Evolutionary conservation across 2,888 invertebrate genomes (phyloP), one percentile per base, ranked within the genome.

Genomic region (Harpalus rubripes): DNA sequence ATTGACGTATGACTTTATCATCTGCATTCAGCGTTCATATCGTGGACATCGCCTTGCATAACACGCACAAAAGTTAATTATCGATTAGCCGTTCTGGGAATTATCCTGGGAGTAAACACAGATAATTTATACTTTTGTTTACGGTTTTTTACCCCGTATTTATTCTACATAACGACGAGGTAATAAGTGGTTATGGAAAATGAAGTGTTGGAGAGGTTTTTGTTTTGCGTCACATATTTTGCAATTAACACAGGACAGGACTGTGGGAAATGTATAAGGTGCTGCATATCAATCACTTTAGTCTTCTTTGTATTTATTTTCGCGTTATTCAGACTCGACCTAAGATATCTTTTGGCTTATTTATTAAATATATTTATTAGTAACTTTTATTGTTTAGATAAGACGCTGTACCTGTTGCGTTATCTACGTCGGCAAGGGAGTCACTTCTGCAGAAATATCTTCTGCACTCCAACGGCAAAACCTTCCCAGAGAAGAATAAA

Each of bases 111-210:
- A 68, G 68, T 68, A 68, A 68, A 68, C 68, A 68, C 32, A 68
- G 32, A 15, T 68, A 68, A 68, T 68, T 68, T 68, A 68, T 68
- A 68, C 68, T 39, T 68, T 68, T 68, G 39, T 68, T 68, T 68
- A 68, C 68, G n/a, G 68, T 32, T 68, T 68, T 68, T 68, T 68
- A 68, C 68, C 39, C 68, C 68, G 68, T 15, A 32, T 39, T 32
- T 68, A 63, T 39, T 32, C 39, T 68, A 15, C 32, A 68, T 68
- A 68, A 68, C 32, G 32, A 63, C 16, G n/a, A 68, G 15, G 68
- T 68, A 68, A 68, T 68, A 39, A 68, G 68, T 68, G 68, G 68
- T 68, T 68, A 39, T 68, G 68, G 63, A 41, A 32, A 68, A 68
- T 68, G 68, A 68, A 68, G 68, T 68, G 68, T 68, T 39, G n/a